These are phyloP conservation scores for Argynnis bischoffii DNA, from an alignment of 2,888 invertebrate genomes.

Conservation along the genomic window DNA sequence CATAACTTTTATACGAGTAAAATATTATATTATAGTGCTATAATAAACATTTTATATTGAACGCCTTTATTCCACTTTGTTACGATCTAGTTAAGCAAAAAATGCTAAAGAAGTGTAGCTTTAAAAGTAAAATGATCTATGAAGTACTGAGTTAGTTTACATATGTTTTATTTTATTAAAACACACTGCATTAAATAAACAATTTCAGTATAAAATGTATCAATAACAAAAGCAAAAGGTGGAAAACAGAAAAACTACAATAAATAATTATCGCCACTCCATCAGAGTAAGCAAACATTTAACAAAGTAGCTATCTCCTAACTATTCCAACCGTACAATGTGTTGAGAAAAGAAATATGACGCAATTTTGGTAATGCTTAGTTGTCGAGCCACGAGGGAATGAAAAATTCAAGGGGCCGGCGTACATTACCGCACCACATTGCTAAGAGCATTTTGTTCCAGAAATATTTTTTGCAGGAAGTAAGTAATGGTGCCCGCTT, in stretches of 20 bases:
- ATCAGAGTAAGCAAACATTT: conserved; percentile 50
- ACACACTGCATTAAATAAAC: no score
- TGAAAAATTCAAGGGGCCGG: conserved; percentile 80
- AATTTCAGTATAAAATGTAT: no score
- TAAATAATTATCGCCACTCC: conserved; percentile 48
- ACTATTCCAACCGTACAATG: conserved; percentile 69
- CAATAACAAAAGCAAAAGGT: neutral
- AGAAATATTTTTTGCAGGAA: conserved; percentile 64
- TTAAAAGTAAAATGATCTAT: no score
- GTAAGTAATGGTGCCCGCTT: conserved; percentile 56
- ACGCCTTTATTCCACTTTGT: no score
- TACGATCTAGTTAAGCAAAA: no score
- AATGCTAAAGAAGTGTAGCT: no score
- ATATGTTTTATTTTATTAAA: neutral
- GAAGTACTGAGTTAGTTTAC: neutral
- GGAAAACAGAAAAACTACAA: conserved; percentile 43
- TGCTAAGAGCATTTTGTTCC: conserved; percentile 73
- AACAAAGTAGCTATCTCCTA: conserved; percentile 63
- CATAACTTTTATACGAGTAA: no score
- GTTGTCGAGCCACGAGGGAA: conserved; percentile 80
- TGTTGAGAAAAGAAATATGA: conserved; percentile 79
- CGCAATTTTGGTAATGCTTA: conserved; percentile 81
- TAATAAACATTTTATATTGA: no score
- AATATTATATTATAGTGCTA: no score
- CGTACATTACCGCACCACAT: conserved; percentile 75